Conservation (phyloP, 1,140 invertebrate genomes). For the Listronotus bonariensis region DNA sequence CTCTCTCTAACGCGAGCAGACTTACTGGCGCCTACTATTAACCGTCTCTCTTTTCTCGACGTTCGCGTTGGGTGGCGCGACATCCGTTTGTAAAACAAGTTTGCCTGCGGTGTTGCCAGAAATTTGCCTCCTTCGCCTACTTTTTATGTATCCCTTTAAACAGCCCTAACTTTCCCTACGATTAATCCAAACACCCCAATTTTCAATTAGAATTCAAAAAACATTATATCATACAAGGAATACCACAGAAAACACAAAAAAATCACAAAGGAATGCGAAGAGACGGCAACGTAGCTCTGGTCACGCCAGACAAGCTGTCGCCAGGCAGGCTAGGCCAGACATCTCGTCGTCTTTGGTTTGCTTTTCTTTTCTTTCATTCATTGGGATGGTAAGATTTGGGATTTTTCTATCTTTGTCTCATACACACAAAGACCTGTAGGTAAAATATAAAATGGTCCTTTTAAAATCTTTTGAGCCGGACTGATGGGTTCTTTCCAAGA, state of each 20-base stretch:
- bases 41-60: slow-evolving; percentile 38
- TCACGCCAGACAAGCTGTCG: slow-evolving; percentile 88
- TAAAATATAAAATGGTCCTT: not conserved
- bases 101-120: slow-evolving; percentile 63
- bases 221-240: slow-evolving; percentile 12
- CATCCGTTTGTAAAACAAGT: slow-evolving; percentile 71
- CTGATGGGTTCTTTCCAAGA: slow-evolving; percentile 3
- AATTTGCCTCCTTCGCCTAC: slow-evolving; percentile 25
- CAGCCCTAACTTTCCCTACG: not conserved
- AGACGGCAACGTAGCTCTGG: slow-evolving; percentile 70
- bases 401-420: slow-evolving; percentile 31
- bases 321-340: slow-evolving; percentile 72
- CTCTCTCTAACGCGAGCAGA: slow-evolving; percentile 28
- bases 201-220: not conserved
- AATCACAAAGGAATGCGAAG: slow-evolving; percentile 56
- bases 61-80: slow-evolving; percentile 55
- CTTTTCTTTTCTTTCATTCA: slow-evolving; percentile 50
- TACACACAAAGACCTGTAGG: not conserved
- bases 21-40: slow-evolving; percentile 15
- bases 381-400: slow-evolving; percentile 39
- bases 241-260: slow-evolving; percentile 15
- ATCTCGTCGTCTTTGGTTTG: slow-evolving; percentile 69
- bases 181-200: not conserved
- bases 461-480: slow-evolving; percentile 1
- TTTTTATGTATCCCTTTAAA: slow-evolving; percentile 10